Evolutionary conservation across 1,140 invertebrate genomes (phyloP), one percentile per base, ranked within the genome.

Genomic region (Battus philenor): DNA sequence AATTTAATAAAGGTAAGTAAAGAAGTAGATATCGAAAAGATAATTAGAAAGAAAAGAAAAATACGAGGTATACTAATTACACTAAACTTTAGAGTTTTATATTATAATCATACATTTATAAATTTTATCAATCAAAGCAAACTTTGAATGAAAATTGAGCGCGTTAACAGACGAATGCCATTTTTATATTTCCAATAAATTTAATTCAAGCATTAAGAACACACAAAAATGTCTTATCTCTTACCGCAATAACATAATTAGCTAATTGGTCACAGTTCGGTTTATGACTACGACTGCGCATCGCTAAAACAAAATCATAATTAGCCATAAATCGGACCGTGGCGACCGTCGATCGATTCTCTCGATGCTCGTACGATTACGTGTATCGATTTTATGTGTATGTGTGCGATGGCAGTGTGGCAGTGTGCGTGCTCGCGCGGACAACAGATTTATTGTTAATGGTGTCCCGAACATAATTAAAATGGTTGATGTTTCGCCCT

Each of bases 391-490:
- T 65, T 47, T 39, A 15, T 50, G 27, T 41, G 50, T 59, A 50
- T 61, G 47, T 38, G 49, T 58, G 29, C 16, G 38, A 34, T 20
- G 18, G 39, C 44, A 30, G 38, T 11, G 18, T 1, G n/a, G 10
- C 11, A 9, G 44, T 56, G 34, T 51, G 44, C 29, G 47, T 39
- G 32, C 55, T 57, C 69, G 68, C 54, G 63, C 59, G 64, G 68
- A 71, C 66, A 74, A 74, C 75, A 80, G 78, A 82, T 82, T 82
- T 80, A 82, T 80, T 80, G 78, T 80, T 80, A 78, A 82, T 83
- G 74, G 76, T 83, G 79, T 80, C 79, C 72, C 58, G 76, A 70
- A 80, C 63, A 71, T 83, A 83, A 83, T 83, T 83, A 83, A 83
- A 83, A 80, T 80, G 78, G 76, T 83, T 80, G 74, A 83, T 83